phyloP scores from a whole-genome alignment of 2,888 invertebrate genomes.

The Antheraea assamensis region DNA sequence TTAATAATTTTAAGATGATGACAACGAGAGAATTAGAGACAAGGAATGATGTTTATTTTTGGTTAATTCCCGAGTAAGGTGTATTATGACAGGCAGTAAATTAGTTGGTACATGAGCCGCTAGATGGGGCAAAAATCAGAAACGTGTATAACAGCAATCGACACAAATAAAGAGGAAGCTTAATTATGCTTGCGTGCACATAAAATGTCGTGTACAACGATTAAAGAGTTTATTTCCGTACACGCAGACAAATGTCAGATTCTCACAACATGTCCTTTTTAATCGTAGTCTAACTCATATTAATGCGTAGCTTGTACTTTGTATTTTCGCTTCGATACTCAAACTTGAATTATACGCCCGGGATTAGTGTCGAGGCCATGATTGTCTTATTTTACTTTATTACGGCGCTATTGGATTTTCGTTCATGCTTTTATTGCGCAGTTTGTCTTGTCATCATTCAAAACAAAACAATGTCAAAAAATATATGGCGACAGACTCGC shows the following conservation, averaged over 20 bases:
- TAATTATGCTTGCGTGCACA: not conserved
- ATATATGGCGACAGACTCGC: not conserved
- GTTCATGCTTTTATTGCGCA: not conserved
- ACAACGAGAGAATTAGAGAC: too few species aligned
- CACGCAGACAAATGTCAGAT: not conserved
- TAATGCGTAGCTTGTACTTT: not conserved
- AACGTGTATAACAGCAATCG: not conserved
- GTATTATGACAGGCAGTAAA: too few species aligned
- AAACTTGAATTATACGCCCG: not conserved
- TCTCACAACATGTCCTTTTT: not conserved
- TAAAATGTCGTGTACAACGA: not conserved
- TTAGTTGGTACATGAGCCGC: too few species aligned
- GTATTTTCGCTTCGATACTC: not conserved
- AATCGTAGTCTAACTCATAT: not conserved
- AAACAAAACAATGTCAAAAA: not conserved
- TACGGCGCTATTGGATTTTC: too few species aligned
- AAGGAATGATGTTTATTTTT: too few species aligned
- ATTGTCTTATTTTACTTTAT: too few species aligned
- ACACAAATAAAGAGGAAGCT: not conserved
- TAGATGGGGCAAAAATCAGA: not conserved
- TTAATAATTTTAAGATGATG: too few species aligned
- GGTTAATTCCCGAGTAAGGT: too few species aligned
- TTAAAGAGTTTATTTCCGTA: not conserved
- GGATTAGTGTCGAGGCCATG: not conserved
- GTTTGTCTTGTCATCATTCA: not conserved